Evolutionary conservation across 2,888 invertebrate genomes (phyloP), one percentile per base, ranked within the genome.

Genomic region (Nephrotoma appendiculata): DNA sequence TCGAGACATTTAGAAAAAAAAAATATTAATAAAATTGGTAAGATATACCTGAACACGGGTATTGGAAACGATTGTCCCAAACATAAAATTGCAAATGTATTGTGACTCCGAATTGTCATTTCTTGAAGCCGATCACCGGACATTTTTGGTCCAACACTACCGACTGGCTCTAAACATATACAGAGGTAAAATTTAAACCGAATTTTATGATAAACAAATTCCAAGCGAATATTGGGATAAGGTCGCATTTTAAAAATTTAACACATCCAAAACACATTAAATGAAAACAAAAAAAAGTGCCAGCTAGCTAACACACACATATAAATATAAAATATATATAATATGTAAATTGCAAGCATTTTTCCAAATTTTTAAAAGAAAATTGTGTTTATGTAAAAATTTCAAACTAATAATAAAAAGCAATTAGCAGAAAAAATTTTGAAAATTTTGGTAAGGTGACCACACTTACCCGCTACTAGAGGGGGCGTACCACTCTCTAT

Each of bases 21-120:
- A 71, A 31, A 31, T 71, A 19, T 19, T 31, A n/a, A 41, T 88
- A 90, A 71, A 71, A 71, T 9, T 71, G 31, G 15, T 31, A 15
- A 31, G 71, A 9, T 90, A 92, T 94, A 96, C 96, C 96, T 96
- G 93, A 95, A 95, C 87, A 92, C 91, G 88, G 96, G 95, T 90
- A 95, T 94, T 87, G 96, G 96, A 92, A 93, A 95, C 87, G 95
- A 94, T 93, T 96, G 96, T 89, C 95, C 94, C 89, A 95, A 94
- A 91, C 96, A 96, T 89, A 95, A 92, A 89, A 95, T 93, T 87
- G 95, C 94, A 89, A 95, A 93, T 89, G 92, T 93, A 89, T 92
- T 91, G 6, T 88, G 89, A 87, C 89, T 89, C 88, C 90, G 90
- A 89, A 92, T 90, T 87, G 91, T 91, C 88, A 92, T 91, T 89